Evolutionary conservation across 2,797 vertebrate species (phyloP), one percentile per base, ranked within the genome.

Genomic region (Gadopsis marmoratus): DNA sequence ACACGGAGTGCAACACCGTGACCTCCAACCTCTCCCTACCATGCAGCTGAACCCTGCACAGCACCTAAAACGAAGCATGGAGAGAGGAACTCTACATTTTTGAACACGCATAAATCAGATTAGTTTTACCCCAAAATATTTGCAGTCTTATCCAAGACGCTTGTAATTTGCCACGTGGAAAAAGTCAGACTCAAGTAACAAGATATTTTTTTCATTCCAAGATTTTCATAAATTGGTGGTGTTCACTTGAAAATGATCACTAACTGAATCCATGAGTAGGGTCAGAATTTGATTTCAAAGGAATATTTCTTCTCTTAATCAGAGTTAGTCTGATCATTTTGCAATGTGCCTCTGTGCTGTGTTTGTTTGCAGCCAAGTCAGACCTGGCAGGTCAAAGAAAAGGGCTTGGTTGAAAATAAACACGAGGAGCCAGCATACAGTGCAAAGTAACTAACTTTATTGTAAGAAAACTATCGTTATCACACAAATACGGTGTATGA

Each of bases 21-120:
- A 92, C 90, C 91, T 89, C 68, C 17, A 50, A 89, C 90, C 91
- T 54, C 76, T 89, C 47, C 67, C 75, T 26, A 43, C 67, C 63
- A 41, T 53, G 69, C 78, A 81, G 90, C 88, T 90, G 88, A 93
- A 90, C 84, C 76, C 71, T 88, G 66, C 76, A 67, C 76, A 62
- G 73, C 9, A 21, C 79, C 47, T 73, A 80, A 88, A 89, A 72
- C 56, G 71, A 87, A 75, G 59, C 48, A 75, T 14, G 41, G 33
- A 59, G 58, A 16, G 47, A 53, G 17, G 31, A 35, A 19, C 2
- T 8, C 31, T n/a, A 45, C 26, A 60, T 17, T 65, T 83, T 61
- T 58, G 2, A 77, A 51, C 71, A 21, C 47, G 63, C 26, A 66
- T 61, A 66, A 60, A 82, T 74, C 37, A 1, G 21, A 71, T 75